Evolutionary conservation across 2,888 invertebrate genomes (phyloP).

Genomic region (Agrochola macilenta): DNA sequence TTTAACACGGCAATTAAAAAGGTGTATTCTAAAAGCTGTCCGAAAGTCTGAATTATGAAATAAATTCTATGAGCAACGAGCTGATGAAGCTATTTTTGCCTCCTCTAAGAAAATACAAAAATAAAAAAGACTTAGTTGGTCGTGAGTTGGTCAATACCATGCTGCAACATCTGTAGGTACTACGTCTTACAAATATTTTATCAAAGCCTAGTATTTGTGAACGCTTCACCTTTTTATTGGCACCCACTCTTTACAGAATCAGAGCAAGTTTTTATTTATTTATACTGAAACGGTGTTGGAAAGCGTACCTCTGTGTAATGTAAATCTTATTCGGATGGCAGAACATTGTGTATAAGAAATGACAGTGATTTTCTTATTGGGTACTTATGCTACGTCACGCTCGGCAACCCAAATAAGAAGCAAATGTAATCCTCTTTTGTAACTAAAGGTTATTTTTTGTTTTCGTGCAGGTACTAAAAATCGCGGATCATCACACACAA

Average conservation of each 20-base stretch:
- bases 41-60: not conserved
- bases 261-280: conserved; percentile 58
- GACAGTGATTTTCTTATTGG: conserved; percentile 27
- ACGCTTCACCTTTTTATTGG: conserved; percentile 47
- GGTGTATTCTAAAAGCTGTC: not conserved
- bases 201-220: conserved; percentile 44
- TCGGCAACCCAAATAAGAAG: conserved; percentile 13
- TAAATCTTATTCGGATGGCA: conserved; percentile 45
- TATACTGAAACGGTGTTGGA: conserved; percentile 37
- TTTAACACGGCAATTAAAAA: not conserved
- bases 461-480: conserved; percentile 49
- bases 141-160: conserved; percentile 20
- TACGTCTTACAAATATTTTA: conserved; percentile 48
- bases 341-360: conserved; percentile 18
- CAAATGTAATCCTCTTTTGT: conserved; percentile 1
- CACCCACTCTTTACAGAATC: conserved; percentile 49
- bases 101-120: not conserved
- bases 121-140: not conserved
- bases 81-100: not conserved
- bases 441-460: conserved; percentile 4
- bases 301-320: conserved; percentile 37
- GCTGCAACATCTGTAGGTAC: conserved; percentile 1
- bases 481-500: not conserved
- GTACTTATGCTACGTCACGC: conserved; percentile 1
- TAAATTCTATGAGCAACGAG: not conserved